A percentile compares a stretch with the other conserved stretches of the same genome.
phyloP scores from a whole-genome alignment of 2,888 invertebrate genomes.

The Globia sparganii region DNA sequence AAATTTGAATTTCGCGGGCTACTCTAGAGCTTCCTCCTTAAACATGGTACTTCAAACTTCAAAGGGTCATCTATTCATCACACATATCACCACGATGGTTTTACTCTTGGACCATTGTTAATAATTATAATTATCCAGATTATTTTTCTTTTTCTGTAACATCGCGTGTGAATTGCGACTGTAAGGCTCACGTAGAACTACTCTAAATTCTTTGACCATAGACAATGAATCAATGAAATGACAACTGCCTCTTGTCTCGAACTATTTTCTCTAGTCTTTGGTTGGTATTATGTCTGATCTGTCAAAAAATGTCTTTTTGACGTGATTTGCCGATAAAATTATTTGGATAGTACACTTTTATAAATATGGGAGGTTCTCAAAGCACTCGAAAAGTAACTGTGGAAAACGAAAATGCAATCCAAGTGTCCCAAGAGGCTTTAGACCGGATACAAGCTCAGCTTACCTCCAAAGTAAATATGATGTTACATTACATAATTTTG shows the following conservation, averaged over 20 bases:
- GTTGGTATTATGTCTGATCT: constrained; percentile 58
- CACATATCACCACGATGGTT: not conserved
- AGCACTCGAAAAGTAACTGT: constrained; percentile 89
- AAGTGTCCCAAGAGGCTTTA: constrained; percentile 88
- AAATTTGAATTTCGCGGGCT: too few species aligned
- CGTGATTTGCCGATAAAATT: constrained; percentile 83
- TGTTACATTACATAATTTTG: constrained; percentile 88
- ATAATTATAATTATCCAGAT: too few species aligned
- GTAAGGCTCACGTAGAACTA: not conserved
- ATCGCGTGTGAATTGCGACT: too few species aligned
- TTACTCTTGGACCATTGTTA: not conserved
- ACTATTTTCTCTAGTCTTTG: constrained; percentile 47
- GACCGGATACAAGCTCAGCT: constrained; percentile 87
- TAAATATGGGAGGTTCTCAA: constrained; percentile 90
- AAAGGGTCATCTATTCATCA: not conserved
- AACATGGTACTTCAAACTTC: too few species aligned
- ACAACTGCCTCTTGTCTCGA: constrained; percentile 14
- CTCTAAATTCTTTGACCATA: constrained; percentile 34
- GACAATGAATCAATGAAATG: constrained; percentile 35
- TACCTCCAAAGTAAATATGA: constrained; percentile 84
- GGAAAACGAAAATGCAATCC: constrained; percentile 88
- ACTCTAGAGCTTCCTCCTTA: too few species aligned
- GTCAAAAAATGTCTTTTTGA: constrained; percentile 86
- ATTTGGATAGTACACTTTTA: constrained; percentile 78
- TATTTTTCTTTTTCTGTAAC: not conserved